phyloP scores from a whole-genome alignment of 1,140 invertebrate genomes.

The Drosophila carrolli region DNA sequence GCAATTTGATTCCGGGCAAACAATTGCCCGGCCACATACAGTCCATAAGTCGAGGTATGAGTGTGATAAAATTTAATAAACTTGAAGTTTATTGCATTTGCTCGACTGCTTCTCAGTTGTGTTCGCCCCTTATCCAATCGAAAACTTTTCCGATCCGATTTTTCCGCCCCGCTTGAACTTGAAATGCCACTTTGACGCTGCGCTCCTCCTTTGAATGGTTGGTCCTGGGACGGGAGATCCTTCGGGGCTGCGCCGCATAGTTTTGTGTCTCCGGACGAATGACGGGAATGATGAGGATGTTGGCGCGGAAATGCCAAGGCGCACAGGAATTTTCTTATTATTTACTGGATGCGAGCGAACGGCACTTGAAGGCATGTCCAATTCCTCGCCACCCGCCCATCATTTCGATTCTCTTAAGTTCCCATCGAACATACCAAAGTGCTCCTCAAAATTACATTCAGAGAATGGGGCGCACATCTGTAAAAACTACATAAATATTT shows the following conservation, averaged over 20 bases:
- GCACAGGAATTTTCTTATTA: slow-evolving; percentile 81
- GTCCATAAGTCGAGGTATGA: slow-evolving; percentile 10
- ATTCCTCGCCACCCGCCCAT: slow-evolving; percentile 17
- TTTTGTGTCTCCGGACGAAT: slow-evolving; percentile 35
- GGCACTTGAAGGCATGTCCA: slow-evolving; percentile 42
- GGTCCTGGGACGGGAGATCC: not conserved
- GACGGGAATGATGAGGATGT: slow-evolving; percentile 37
- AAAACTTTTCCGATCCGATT: slow-evolving; percentile 39
- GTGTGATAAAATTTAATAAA: slow-evolving; percentile 75
- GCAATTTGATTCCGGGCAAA: slow-evolving; percentile 35
- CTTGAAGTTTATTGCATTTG: slow-evolving; percentile 79
- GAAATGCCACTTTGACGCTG: slow-evolving; percentile 59
- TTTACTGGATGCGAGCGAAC: slow-evolving; percentile 61
- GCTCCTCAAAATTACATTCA: slow-evolving; percentile 7
- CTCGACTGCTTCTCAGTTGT: slow-evolving; percentile 39
- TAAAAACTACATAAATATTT: too few species aligned
- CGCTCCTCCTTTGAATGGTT: not conserved
- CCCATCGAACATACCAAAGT: slow-evolving; percentile 5
- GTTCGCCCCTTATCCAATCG: slow-evolving; percentile 29
- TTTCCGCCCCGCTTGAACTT: slow-evolving; percentile 54
- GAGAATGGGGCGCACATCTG: not conserved
- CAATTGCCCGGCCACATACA: slow-evolving; percentile 11
- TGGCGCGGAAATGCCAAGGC: slow-evolving; percentile 61
- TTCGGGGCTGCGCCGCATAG: slow-evolving; percentile 46
- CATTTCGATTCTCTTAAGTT: not conserved